Evolutionary conservation across 1,140 invertebrate genomes (phyloP), one percentile per base, ranked within the genome.

Genomic region (Drosophila mayri): DNA sequence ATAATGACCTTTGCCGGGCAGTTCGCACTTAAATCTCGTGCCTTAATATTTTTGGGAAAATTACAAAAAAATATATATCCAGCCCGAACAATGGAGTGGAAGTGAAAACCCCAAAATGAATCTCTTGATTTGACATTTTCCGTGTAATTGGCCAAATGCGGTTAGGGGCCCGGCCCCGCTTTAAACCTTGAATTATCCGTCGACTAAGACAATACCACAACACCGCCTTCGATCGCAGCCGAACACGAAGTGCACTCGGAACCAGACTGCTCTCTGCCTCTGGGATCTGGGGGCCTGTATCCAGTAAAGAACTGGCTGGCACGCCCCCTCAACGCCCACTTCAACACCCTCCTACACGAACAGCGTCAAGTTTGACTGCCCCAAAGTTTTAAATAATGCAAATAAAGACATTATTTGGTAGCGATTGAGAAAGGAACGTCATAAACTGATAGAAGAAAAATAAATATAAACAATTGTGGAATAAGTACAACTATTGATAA

Each of bases 61-160:
- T 54, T 65, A 37, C 38, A 22, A 32, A 44, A 32, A 44, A 67
- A 63, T 46, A 54, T 20, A 44, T n/a, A 14, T 30, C 30, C 30
- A 2, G 58, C 20, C 40, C 37, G 38, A 60, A 78, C 64, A 68
- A 73, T 64, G 47, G 66, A 38, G 12, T 18, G 50, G 22, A 32
- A 46, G 40, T 37, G 16, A 59, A 57, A 79, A 60, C 35, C 38
- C 64, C 40, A 59, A 81, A 78, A 58, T 65, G 25, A 43, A 54
- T 44, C 43, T 81, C 41, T 72, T 44, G 59, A 70, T 86, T 82
- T 88, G 84, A 88, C 84, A 88, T 88, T 88, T 85, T 81, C 81
- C 57, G 50, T 58, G 67, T 79, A 81, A 85, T 81, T 84, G 72
- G 61, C 44, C 78, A 80, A 80, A 62, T 75, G 63, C 54, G 62